Conservation (phyloP, 1,140 invertebrate species). For the Bathynomus jamesi region DNA sequence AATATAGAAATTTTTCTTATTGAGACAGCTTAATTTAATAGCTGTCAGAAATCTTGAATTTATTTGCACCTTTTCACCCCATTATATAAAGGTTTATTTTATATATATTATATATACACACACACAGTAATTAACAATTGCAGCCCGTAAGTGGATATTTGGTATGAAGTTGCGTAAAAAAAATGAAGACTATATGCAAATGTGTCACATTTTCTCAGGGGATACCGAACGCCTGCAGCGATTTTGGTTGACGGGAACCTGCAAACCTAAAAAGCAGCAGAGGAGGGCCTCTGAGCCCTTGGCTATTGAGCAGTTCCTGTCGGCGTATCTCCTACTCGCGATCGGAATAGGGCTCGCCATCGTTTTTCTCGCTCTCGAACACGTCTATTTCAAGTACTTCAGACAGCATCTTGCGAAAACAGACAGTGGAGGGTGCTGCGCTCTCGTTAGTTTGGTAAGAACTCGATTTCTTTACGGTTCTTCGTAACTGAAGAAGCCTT, state of each 20-base stretch:
- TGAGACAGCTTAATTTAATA: too few relatives aligned
- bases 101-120: too few relatives aligned
- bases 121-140: too few relatives aligned
- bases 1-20: too few relatives aligned
- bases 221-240: conserved; percentile 86
- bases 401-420: conserved; percentile 80
- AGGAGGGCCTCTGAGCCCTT: conserved; percentile 61
- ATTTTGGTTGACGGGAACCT: conserved; percentile 97
- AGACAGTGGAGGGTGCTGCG: conserved; percentile 78
- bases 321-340: conserved; percentile 89
- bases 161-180: too few relatives aligned
- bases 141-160: too few relatives aligned
- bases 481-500: too few relatives aligned
- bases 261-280: conserved; percentile 72
- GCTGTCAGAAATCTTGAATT: too few relatives aligned
- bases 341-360: conserved; percentile 83
- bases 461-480: too few relatives aligned
- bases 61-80: too few relatives aligned
- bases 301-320: conserved; percentile 93
- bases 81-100: too few relatives aligned
- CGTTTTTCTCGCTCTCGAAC: conserved; percentile 73
- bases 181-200: too few relatives aligned
- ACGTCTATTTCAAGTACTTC: conserved; percentile 73
- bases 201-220: conserved; percentile 50
- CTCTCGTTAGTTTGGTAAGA: conserved; percentile 74